Conservation (phyloP, 2,888 invertebrate genomes). For the Hyles lineata region DNA sequence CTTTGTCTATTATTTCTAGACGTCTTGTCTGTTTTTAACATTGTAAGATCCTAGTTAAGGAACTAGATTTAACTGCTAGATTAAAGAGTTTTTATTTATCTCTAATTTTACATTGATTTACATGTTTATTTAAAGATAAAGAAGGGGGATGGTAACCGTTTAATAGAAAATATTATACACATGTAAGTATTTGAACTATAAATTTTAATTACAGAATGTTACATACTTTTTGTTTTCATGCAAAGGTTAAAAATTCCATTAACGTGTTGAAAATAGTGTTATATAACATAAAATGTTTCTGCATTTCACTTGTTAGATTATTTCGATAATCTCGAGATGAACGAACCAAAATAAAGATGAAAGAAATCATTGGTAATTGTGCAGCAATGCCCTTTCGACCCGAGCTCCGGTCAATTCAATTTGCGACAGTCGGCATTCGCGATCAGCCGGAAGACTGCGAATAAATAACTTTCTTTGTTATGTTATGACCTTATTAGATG, state of each 20-base stretch:
- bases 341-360: conserved; percentile 12
- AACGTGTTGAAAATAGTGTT: conserved; percentile 4
- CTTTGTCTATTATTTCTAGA: conserved; percentile 8
- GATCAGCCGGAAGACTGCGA: conserved; percentile 41
- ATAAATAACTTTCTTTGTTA: conserved; percentile 49
- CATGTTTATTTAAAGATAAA: too few relatives aligned
- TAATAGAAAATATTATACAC: too few relatives aligned
- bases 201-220: background rate
- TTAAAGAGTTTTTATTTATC: too few relatives aligned
- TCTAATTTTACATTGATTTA: too few relatives aligned
- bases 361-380: conserved; percentile 40
- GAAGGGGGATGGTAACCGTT: too few relatives aligned
- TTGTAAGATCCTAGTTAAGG: background rate
- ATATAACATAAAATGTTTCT: background rate
- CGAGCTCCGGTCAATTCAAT: conserved; percentile 57
- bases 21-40: background rate
- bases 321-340: conserved; percentile 14
- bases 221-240: background rate
- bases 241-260: conserved; percentile 1
- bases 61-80: too few relatives aligned
- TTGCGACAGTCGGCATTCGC: conserved; percentile 47
- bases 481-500: background rate
- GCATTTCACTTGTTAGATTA: background rate
- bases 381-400: conserved; percentile 50
- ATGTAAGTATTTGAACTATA: too few relatives aligned